These are phyloP conservation scores for Chionis minor DNA, from an alignment of 2,113 vertebrate species.

Conservation along the genomic window DNA sequence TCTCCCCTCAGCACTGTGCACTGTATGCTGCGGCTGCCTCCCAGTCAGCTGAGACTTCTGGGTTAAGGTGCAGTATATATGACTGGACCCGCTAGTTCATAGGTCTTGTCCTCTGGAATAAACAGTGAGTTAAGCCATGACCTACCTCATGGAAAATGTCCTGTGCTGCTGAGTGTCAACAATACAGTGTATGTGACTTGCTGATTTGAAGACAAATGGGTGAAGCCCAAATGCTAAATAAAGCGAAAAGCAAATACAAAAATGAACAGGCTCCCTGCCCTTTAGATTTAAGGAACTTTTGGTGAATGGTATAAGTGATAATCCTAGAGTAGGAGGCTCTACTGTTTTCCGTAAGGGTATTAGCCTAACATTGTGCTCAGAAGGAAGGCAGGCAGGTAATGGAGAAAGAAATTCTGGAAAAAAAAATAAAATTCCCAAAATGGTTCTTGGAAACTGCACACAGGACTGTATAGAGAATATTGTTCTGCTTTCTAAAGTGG, in stretches of 20 bases:
- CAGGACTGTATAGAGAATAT: background rate
- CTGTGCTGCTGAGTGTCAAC: background rate
- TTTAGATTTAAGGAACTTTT: background rate
- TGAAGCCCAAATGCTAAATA: background rate
- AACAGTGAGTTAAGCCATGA: background rate
- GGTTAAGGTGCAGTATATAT: background rate
- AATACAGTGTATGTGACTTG: background rate
- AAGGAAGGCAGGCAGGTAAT: background rate
- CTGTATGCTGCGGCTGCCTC: rapidly evolving
- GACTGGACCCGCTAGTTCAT: background rate
- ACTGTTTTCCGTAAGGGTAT: background rate
- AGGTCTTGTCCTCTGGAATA: background rate
- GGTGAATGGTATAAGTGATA: background rate
- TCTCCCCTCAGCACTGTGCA: background rate
- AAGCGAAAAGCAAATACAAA: background rate
- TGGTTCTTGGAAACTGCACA: background rate
- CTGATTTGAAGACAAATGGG: background rate
- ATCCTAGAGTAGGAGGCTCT: background rate
- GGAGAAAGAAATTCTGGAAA: background rate
- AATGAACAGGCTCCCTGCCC: background rate
- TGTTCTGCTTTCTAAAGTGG: background rate
- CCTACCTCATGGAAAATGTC: background rate
- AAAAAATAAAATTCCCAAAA: background rate
- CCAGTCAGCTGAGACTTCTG: background rate
- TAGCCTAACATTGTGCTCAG: background rate